Conservation (phyloP, 1,140 invertebrate genomes). For the Zophobas atratus region DNA sequence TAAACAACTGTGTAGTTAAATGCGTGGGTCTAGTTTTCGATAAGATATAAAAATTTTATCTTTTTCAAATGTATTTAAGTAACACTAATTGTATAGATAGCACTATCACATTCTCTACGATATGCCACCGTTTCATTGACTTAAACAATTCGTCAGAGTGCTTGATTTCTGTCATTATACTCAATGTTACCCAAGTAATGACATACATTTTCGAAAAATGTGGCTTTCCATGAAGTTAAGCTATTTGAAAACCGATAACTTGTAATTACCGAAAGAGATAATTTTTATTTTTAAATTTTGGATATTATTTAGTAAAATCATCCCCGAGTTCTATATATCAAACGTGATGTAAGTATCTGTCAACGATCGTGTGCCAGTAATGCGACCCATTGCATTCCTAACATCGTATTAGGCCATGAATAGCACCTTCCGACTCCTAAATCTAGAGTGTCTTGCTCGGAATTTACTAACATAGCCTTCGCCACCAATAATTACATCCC, state of each 20-base stretch:
- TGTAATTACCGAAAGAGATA: background rate
- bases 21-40: conserved; percentile 48
- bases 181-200: background rate
- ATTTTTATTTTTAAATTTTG: conserved; percentile 1
- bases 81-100: conserved; percentile 50
- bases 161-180: conserved; percentile 14
- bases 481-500: conserved; percentile 52
- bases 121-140: conserved; percentile 25
- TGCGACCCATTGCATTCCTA: conserved; percentile 52
- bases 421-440: conserved; percentile 45
- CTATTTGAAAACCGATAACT: background rate
- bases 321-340: conserved; percentile 41
- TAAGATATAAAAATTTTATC: conserved; percentile 48
- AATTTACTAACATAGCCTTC: conserved; percentile 46
- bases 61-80: conserved; percentile 43
- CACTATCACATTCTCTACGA: conserved; percentile 44
- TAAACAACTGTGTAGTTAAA: conserved; percentile 50
- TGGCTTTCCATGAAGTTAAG: no score
- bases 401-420: conserved; percentile 50
- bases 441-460: conserved; percentile 35
- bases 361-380: conserved; percentile 54
- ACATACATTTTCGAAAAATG: no score
- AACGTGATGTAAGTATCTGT: conserved; percentile 46
- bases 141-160: conserved; percentile 27
- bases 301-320: conserved; percentile 27